These are phyloP conservation scores for Melieria omissa DNA, from an alignment of 2,888 invertebrate species.

Conservation along the genomic window DNA sequence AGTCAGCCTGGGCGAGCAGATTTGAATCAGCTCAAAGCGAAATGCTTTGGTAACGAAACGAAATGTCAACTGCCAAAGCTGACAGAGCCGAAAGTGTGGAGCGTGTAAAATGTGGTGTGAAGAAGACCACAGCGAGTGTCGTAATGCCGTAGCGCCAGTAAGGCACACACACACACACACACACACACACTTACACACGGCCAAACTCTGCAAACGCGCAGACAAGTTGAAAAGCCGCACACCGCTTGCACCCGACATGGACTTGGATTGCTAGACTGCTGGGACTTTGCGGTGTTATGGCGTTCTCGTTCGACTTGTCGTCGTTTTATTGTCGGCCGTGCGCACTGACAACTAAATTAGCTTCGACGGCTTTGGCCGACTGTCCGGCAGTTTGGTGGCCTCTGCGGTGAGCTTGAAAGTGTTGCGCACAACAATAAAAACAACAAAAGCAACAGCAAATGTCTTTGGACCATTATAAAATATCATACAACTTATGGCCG, in stretches of 20 bases:
- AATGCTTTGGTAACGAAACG: constrained; percentile 22
- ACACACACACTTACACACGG: background rate
- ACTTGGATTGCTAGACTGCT: background rate
- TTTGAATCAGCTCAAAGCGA: constrained; percentile 11
- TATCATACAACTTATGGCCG: constrained; percentile 2
- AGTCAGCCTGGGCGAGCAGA: background rate
- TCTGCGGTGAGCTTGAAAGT: constrained; percentile 28
- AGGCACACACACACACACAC: background rate
- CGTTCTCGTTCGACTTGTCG: background rate
- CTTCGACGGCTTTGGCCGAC: constrained; percentile 16
- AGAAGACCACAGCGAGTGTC: too few relatives aligned
- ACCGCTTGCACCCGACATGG: background rate
- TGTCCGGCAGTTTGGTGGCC: constrained; percentile 3
- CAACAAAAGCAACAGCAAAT: background rate
- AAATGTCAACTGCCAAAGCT: constrained; percentile 30
- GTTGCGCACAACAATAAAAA: constrained; percentile 5
- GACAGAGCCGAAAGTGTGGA: constrained; percentile 2
- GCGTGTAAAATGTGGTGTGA: too few relatives aligned
- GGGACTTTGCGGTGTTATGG: background rate
- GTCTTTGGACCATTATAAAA: constrained; percentile 17
- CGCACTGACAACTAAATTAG: constrained; percentile 35
- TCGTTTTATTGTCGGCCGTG: constrained; percentile 16
- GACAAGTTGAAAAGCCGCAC: background rate
- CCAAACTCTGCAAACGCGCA: background rate
- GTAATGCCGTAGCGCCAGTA: background rate